Base-by-base conservation (phyloP, 30 jellyfish, hydroid and myxozoan species). In the Sanderia malayensis region DNA sequence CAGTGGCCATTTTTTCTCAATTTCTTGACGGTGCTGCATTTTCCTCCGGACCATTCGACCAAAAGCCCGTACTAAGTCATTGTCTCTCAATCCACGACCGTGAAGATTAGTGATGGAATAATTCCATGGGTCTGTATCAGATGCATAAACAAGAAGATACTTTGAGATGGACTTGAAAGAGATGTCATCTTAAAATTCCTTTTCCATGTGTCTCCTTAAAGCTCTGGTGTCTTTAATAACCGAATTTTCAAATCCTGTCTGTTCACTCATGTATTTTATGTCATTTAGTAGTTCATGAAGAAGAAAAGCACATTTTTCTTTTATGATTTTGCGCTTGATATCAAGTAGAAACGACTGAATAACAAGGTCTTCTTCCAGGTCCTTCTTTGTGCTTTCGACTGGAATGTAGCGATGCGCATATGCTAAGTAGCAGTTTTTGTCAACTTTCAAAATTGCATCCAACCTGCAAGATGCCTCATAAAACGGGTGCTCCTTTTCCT, bases 251-350 rank as follows among this genome's bases (percentile, higher is more conserved):
- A 37, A 37, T 37, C 52, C 52, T 37, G 52, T 11, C 52, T 37
- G 10, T 49, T 15, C 64, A 23, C 64, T 49, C 8, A 49, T 49
- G 64, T 23, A 4, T 49, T 4, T 49, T 49, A 49, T 20, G 26
- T 49, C 64, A 49, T 49, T 49, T 49, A 49, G n/a, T 23, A 49
- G 64, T 49, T 37, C 64, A 23, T 49, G 64, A 49, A 49, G 26
- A 4, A 49, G 23, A 49, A 49, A 49, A 49, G 22, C 64, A 49
- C 64, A 49, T 49, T 49, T 49, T 4, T 49, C 23, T 49, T 24
- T 11, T 7, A 49, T 8, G 27, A 49, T 18, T 49, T 19, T 49
- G 11, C 64, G 64, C 64, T 49, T 49, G 64, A 49, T 49, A 49
- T 49, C 27, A 18, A 8, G 24, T 2, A 49, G 64, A 49, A 49